Percentiles rank a stretch among this genome's conserved stretches.
Evolutionary conservation across 2,113 vertebrate species (phyloP).

Genomic region (Rhinogobius similis): DNA sequence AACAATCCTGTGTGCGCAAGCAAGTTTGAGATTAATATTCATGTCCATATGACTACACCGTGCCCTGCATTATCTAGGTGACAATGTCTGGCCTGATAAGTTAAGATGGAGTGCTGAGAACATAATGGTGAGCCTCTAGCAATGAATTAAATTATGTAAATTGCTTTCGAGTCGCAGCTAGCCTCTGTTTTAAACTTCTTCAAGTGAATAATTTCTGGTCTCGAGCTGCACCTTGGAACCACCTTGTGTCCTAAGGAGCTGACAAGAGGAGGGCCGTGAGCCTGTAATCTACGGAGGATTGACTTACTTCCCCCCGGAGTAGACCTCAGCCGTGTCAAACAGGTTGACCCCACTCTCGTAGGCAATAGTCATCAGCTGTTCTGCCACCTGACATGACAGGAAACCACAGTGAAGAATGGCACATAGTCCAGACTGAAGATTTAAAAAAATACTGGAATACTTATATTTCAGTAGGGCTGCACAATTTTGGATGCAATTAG

Average conservation of each 20-base stretch:
- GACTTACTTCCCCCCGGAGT: constrained; percentile 92
- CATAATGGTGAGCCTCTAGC: constrained; percentile 38
- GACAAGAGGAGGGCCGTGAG: constrained; percentile 13
- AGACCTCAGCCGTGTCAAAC: constrained; percentile 96
- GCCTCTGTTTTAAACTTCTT: constrained; percentile 18
- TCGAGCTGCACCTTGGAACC: constrained; percentile 24
- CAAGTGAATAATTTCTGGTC: constrained; percentile 30
- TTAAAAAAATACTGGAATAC: background rate
- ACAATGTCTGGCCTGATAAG: constrained; percentile 14
- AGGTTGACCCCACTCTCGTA: constrained; percentile 97
- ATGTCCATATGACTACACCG: constrained; percentile 7
- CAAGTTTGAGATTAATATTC: constrained; percentile 53
- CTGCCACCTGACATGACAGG: constrained; percentile 83
- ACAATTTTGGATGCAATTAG: too few relatives aligned
- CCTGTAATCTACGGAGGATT: constrained; percentile 17
- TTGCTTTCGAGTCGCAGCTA: constrained; percentile 23
- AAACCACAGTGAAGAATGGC: too few relatives aligned
- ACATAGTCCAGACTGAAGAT: too few relatives aligned
- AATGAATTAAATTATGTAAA: constrained; percentile 52
- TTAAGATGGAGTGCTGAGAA: constrained; percentile 21
- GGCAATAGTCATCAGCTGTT: constrained; percentile 96
- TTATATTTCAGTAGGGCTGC: too few relatives aligned
- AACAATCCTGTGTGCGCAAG: background rate
- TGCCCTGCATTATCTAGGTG: constrained; percentile 28
- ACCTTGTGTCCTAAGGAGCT: constrained; percentile 7